Conservation (phyloP, 2,888 invertebrate species). For the Crepidodera aurea region DNA sequence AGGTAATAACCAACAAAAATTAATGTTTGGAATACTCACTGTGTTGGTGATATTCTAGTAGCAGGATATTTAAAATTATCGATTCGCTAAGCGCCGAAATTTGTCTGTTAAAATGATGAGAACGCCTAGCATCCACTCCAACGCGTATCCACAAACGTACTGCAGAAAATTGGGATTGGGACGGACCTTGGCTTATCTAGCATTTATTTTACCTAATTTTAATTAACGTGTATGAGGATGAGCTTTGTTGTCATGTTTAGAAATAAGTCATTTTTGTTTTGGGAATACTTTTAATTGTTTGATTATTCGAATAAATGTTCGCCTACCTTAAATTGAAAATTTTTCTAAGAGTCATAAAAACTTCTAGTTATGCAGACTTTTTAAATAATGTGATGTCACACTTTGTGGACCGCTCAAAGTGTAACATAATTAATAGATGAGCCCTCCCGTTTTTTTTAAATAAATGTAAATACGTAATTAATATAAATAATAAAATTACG, state of each 20-base stretch:
- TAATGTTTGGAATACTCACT: constrained; percentile 8
- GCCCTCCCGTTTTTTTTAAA: too few relatives aligned
- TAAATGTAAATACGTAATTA: too few relatives aligned
- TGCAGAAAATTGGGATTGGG: constrained; percentile 23
- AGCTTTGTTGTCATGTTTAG: neutral
- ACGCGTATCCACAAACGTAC: neutral
- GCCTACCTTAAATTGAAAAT: too few relatives aligned
- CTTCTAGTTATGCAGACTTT: too few relatives aligned
- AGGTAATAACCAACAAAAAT: constrained; percentile 6
- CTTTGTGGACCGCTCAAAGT: too few relatives aligned
- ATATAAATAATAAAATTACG: too few relatives aligned
- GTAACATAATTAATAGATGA: too few relatives aligned
- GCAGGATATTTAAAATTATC: constrained; percentile 11
- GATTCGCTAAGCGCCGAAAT: neutral
- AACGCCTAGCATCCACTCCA: neutral
- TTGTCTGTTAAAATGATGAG: neutral
- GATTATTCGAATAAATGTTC: too few relatives aligned
- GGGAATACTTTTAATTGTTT: too few relatives aligned
- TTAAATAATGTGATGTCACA: too few relatives aligned
- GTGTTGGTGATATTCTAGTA: constrained; percentile 11
- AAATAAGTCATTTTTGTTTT: neutral
- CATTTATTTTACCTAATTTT: constrained; percentile 17
- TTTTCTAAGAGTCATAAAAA: too few relatives aligned
- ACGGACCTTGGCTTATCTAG: constrained; percentile 9
- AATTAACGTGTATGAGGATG: neutral